Percentiles rank a stretch among this genome's conserved stretches.
These are phyloP conservation scores for Battus philenor DNA, from an alignment of 1,140 invertebrate species.

Conservation along the genomic window DNA sequence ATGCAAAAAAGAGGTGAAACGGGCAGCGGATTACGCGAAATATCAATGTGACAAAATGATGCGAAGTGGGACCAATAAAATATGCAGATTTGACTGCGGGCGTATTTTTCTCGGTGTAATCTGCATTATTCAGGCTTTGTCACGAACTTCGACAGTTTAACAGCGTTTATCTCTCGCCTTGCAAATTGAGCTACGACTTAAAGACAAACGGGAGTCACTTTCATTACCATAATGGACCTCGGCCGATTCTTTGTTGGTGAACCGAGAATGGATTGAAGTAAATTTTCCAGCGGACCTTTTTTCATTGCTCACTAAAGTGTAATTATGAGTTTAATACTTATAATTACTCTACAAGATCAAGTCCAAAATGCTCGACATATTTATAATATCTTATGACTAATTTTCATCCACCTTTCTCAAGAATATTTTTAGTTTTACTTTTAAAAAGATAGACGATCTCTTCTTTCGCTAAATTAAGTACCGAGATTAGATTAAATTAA, in stretches of 20 bases:
- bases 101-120: slow-evolving; percentile 75
- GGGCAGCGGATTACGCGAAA: slow-evolving; percentile 26
- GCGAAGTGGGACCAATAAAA: slow-evolving; percentile 69
- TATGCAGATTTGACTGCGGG: slow-evolving; percentile 72
- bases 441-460: too few species aligned
- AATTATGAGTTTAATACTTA: too few species aligned
- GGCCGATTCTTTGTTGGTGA: slow-evolving; percentile 69
- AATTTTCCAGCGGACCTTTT: slow-evolving; percentile 16
- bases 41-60: slow-evolving; percentile 48
- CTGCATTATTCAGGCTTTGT: slow-evolving; percentile 75
- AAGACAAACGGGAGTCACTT: slow-evolving; percentile 74
- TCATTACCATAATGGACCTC: slow-evolving; percentile 74
- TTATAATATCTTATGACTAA: too few species aligned
- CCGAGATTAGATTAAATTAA: too few species aligned
- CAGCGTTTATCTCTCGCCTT: slow-evolving; percentile 74
- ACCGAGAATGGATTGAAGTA: slow-evolving; percentile 51
- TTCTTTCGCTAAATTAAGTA: too few species aligned
- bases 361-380: too few species aligned
- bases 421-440: too few species aligned
- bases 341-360: too few species aligned
- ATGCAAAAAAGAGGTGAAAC: slow-evolving; percentile 18
- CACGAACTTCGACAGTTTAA: slow-evolving; percentile 75
- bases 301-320: too few species aligned
- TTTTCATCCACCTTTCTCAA: too few species aligned
- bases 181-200: slow-evolving; percentile 75